These are phyloP conservation scores for Myotis davidii DNA, from an alignment of 2,113 vertebrate genomes.

Conservation along the genomic window DNA sequence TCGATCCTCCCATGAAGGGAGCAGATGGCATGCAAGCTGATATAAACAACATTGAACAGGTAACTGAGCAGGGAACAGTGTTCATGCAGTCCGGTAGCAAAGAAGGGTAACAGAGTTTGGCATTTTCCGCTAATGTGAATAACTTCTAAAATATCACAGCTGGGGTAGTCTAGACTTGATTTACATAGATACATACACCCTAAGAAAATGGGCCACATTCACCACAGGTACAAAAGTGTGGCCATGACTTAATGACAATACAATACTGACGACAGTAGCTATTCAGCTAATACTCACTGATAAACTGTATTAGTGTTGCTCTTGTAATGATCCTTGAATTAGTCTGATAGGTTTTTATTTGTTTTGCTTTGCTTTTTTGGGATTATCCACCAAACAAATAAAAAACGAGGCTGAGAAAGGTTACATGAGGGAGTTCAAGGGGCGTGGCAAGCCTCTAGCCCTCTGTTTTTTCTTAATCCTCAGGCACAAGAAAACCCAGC, in stretches of 20 bases:
- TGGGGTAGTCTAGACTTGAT: not conserved
- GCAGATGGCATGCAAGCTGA: not conserved
- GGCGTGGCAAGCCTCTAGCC: not conserved
- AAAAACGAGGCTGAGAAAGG: not conserved
- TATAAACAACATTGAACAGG: not conserved
- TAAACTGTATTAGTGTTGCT: not conserved
- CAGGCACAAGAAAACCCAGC: not conserved
- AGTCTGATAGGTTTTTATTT: not conserved
- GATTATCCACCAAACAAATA: not conserved
- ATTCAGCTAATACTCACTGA: not conserved
- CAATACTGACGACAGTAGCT: not conserved
- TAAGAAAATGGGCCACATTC: not conserved
- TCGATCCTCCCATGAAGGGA: not conserved
- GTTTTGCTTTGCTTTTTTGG: not conserved
- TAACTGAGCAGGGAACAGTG: slow-evolving; percentile 55
- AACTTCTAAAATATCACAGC: not conserved
- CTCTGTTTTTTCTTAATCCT: not conserved
- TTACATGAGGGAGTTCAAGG: not conserved
- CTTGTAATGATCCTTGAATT: not conserved
- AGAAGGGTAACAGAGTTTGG: not conserved
- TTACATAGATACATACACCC: not conserved
- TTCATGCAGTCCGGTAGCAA: slow-evolving; percentile 52
- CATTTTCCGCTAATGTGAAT: not conserved
- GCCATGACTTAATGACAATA: not conserved
- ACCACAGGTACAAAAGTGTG: not conserved